These are phyloP conservation scores for Eulemur mongoz DNA, from an alignment of 2,797 vertebrate species.

Conservation along the genomic window DNA sequence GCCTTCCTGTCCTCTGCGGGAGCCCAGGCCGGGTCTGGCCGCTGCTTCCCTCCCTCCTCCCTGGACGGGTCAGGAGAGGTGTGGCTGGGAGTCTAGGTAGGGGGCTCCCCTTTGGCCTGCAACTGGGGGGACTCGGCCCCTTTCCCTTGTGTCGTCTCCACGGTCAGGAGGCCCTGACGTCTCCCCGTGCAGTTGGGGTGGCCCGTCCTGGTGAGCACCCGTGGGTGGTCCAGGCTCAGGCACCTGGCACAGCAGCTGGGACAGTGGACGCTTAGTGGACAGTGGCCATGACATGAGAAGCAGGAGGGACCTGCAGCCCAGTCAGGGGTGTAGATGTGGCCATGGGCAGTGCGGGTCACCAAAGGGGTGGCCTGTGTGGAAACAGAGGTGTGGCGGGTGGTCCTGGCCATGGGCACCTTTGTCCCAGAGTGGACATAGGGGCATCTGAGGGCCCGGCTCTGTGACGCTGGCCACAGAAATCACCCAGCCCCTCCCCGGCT, in stretches of 20 bases:
- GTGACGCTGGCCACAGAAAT: background rate
- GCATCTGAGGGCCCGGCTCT: background rate
- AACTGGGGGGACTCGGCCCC: too few relatives aligned
- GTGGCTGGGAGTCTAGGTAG: background rate
- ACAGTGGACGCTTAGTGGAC: background rate
- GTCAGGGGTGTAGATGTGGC: background rate
- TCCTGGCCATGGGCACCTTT: background rate
- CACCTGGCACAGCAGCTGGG: background rate
- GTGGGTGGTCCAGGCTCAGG: too few relatives aligned
- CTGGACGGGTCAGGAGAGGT: background rate
- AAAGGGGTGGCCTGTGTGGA: background rate
- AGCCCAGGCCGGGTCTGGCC: background rate
- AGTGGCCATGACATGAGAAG: background rate
- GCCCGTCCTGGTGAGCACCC: background rate
- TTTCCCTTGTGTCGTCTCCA: background rate
- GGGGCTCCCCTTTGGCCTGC: background rate
- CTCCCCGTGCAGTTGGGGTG: rapidly evolving
- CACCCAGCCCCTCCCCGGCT: background rate
- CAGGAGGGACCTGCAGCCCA: background rate
- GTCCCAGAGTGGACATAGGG: background rate
- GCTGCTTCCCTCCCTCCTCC: background rate
- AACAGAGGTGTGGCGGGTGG: rapidly evolving
- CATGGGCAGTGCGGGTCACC: background rate
- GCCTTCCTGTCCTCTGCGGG: background rate
- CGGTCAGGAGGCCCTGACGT: background rate